These are phyloP conservation scores for Choristoneura rosaceana DNA, from an alignment of 2,888 invertebrate genomes.

Conservation along the genomic window DNA sequence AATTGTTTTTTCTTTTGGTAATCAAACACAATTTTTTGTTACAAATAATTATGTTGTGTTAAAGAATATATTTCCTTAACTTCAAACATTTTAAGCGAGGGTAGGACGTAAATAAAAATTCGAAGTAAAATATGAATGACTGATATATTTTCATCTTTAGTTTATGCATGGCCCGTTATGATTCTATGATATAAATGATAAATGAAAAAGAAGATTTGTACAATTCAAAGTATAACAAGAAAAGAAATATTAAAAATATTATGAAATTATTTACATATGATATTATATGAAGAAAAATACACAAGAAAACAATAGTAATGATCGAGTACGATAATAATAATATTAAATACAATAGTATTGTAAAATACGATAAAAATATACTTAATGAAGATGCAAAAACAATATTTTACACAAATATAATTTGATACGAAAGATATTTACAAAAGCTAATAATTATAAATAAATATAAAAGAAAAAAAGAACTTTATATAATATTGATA, in stretches of 20 bases:
- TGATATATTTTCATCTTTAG: constrained; percentile 59
- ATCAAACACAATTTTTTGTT: no score
- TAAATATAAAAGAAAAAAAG: constrained; percentile 44
- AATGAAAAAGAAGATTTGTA: constrained; percentile 54
- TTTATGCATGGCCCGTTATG: constrained; percentile 68
- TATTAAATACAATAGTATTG: constrained; percentile 28
- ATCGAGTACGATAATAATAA: constrained; percentile 33
- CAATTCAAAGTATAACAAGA: constrained; percentile 49
- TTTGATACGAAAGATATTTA: constrained; percentile 77
- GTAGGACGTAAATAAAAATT: constrained; percentile 40
- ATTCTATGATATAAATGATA: constrained; percentile 50
- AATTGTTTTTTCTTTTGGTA: no score
- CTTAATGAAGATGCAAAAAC: constrained; percentile 71
- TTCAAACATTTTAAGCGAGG: neutral
- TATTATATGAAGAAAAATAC: constrained; percentile 40
- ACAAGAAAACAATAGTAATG: constrained; percentile 44
- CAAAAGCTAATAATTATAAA: constrained; percentile 64
- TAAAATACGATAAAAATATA: constrained; percentile 46
- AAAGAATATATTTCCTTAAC: no score
- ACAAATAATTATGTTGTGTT: no score
- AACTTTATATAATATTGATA: constrained; percentile 47
- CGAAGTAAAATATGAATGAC: constrained; percentile 47
- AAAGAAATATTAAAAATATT: constrained; percentile 35
- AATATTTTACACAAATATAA: constrained; percentile 74
- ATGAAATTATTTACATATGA: constrained; percentile 45